A percentile compares a stretch with the other conserved stretches of the same genome.
phyloP scores from a whole-genome alignment of 2,113 vertebrate genomes.

The Theristicus caerulescens region DNA sequence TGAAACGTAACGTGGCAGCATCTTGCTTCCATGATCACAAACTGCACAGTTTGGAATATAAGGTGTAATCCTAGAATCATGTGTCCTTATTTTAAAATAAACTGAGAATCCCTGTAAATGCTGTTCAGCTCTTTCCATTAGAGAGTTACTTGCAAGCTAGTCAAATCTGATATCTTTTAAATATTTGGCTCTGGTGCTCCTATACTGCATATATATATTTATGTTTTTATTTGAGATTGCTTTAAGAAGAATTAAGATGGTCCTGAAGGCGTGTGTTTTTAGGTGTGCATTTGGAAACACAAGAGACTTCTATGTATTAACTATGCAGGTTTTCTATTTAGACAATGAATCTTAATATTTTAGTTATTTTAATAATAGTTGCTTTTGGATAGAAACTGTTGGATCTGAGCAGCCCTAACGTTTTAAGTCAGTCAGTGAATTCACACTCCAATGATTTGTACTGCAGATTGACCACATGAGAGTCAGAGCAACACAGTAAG shows the following conservation, averaged over 20 bases:
- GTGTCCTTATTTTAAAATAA: neutral
- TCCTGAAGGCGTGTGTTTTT: neutral
- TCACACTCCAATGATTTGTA: neutral
- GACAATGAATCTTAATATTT: neutral
- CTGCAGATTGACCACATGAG: neutral
- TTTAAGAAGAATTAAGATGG: neutral
- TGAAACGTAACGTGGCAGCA: neutral
- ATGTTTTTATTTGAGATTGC: neutral
- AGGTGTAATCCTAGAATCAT: neutral
- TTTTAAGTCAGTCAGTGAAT: neutral
- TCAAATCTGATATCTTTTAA: neutral
- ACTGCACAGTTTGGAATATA: neutral
- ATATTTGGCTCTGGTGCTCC: neutral
- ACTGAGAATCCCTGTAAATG: neutral
- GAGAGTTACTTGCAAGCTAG: neutral
- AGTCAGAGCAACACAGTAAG: neutral
- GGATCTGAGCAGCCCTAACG: neutral
- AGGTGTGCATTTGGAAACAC: neutral
- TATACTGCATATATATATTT: neutral
- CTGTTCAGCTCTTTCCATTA: neutral
- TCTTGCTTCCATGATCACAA: neutral
- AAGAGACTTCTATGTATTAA: neutral
- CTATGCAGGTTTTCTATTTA: neutral
- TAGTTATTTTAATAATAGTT: neutral
- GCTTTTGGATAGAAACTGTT: neutral